Evolutionary conservation across 1,140 invertebrate genomes (phyloP).

Genomic region (Anadara kagoshimensis): DNA sequence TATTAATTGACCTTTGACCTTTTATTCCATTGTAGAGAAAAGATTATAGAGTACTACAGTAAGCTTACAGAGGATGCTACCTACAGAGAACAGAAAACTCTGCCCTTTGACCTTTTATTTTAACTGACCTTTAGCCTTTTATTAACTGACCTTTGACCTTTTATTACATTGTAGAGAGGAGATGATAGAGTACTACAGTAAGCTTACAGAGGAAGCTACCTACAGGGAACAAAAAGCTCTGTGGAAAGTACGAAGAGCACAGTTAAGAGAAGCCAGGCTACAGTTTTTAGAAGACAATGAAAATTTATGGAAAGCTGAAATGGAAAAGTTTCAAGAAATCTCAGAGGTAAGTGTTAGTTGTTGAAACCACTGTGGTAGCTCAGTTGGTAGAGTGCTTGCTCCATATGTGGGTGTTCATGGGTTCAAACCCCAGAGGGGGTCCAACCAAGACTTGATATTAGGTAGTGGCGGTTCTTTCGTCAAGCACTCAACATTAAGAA

Average conservation of each 20-base stretch:
- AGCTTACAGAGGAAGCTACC: conserved; percentile 65
- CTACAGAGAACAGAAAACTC: no score
- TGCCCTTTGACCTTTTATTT: no score
- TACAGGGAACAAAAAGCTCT: conserved; percentile 65
- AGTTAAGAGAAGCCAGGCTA: conserved; percentile 49
- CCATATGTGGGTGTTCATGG: no score
- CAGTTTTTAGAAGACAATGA: conserved; percentile 53
- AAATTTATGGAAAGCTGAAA: conserved; percentile 40
- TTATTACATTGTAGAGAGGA: conserved; percentile 58
- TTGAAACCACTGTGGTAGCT: no score
- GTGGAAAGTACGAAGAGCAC: conserved; percentile 63
- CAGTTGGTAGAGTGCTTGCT: no score
- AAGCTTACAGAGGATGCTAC: conserved; percentile 66
- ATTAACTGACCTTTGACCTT: not conserved
- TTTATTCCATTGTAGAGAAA: conserved; percentile 53
- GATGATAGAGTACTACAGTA: conserved; percentile 64
- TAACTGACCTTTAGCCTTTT: no score
- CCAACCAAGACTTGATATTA: no score
- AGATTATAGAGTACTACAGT: no score
- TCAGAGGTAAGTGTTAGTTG: conserved; percentile 13
- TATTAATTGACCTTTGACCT: not conserved
- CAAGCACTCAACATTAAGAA: no score
- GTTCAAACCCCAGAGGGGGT: no score
- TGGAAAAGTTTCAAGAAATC: conserved; percentile 3
- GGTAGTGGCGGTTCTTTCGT: no score